phyloP scores from a whole-genome alignment of 2,888 invertebrate species.

The Podabrus alpinus region DNA sequence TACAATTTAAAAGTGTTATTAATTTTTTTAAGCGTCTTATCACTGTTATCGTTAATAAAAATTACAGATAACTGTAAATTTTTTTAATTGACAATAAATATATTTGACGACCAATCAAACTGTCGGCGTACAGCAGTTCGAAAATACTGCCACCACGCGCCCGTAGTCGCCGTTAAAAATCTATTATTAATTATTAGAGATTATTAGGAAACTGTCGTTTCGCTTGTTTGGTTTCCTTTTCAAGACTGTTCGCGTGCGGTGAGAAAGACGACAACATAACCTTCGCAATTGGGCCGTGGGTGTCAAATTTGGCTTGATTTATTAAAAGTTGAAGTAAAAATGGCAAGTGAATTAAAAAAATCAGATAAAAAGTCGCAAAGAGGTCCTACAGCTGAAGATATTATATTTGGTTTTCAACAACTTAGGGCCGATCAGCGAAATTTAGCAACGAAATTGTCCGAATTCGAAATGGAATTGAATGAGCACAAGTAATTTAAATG shows the following conservation, averaged over 20 bases:
- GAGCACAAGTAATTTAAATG: slow-evolving; percentile 83
- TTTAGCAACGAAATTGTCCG: slow-evolving; percentile 85
- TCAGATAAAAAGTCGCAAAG: slow-evolving; percentile 55
- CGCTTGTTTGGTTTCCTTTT: not conserved
- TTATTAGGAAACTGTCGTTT: not conserved
- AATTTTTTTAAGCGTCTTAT: not conserved
- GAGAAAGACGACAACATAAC: not conserved
- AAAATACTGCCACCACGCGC: not conserved
- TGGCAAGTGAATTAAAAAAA: slow-evolving; percentile 53
- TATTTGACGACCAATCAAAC: too few relatives aligned
- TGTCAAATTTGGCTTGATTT: not conserved
- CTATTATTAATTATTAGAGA: not conserved
- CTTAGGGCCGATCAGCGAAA: slow-evolving; percentile 86
- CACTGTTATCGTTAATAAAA: not conserved
- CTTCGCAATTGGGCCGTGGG: not conserved
- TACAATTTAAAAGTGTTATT: not conserved
- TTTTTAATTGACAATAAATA: not conserved
- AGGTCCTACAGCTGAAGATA: slow-evolving; percentile 71
- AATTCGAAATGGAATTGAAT: slow-evolving; percentile 91
- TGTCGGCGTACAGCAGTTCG: too few relatives aligned
- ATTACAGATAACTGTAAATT: not conserved
- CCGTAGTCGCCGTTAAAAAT: not conserved
- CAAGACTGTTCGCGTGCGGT: not conserved
- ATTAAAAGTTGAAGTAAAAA: slow-evolving; percentile 37
- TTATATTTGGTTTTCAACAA: slow-evolving; percentile 84